Evolutionary conservation across 2,797 vertebrate species (phyloP), one percentile per base, ranked within the genome.

Genomic region (Erethizon dorsatum): DNA sequence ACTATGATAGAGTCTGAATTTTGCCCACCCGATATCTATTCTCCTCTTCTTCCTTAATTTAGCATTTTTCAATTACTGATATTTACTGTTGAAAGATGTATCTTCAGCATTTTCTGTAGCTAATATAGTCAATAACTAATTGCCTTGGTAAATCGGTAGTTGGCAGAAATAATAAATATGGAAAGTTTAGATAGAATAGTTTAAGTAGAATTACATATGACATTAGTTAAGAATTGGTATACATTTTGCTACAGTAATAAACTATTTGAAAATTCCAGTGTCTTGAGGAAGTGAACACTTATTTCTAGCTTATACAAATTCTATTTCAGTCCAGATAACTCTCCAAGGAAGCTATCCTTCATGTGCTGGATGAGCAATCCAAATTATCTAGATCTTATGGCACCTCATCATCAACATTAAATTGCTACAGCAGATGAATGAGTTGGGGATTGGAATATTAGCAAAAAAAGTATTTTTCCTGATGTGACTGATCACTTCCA

Each of bases 31-130:
- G n/a, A 45, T 95, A 83, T 28, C 31, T 84, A 80, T 41, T 85
- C 59, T 45, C 7, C 28, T 10, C n/a, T 89, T 94, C 22, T 92
- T 95, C 14, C 15, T 83, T 86, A 63, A 54, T 65, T 63, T 45
- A 56, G 9, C 87, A 54, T 69, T 56, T 88, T 93, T 95, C 56
- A 94, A n/a, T 65, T 86, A 90, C 71, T 92, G 12, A 89, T 89
- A 45, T 75, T 92, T 89, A 89, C 22, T 79, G 1, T 41, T 87
- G 57, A 84, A 88, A 50, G 8, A 63, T 54, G 8, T 94, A 78
- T 92, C 52, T 94, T 75, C 5, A 90, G 37, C 17, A 80, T 75
- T 92, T 45, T 96, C 94, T 91, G 37, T 97, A 77, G 26, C 13
- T 37, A 77, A 15, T 91, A 17, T 61, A 80, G 28, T 90, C 28